Conservation (phyloP, 2,888 invertebrate species). For the Pristionchus japonicus region DNA sequence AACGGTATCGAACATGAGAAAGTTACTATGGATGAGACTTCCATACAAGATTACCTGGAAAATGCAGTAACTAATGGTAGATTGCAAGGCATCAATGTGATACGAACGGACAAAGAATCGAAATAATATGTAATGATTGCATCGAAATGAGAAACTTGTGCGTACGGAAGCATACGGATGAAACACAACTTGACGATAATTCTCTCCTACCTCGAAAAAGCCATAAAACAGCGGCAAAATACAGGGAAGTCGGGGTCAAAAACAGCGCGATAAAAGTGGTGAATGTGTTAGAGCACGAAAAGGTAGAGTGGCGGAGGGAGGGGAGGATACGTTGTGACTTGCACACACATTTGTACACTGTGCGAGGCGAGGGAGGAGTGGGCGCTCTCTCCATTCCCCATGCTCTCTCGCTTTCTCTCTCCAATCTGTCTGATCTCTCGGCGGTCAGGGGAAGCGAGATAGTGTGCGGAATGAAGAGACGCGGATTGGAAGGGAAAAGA, state of each 20-base stretch:
- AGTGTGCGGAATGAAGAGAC: too few relatives aligned
- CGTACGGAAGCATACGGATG: not conserved
- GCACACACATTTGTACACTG: conserved; percentile 28
- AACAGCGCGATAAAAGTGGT: not conserved
- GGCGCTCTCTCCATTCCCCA: not conserved
- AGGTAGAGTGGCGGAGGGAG: conserved; percentile 13
- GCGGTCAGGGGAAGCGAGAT: not conserved
- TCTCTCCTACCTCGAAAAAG: not conserved
- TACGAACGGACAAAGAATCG: too few relatives aligned
- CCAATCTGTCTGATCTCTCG: too few relatives aligned
- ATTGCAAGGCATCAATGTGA: too few relatives aligned
- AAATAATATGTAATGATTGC: too few relatives aligned
- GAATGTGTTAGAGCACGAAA: not conserved
- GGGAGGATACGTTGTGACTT: conserved; percentile 10
- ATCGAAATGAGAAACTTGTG: too few relatives aligned
- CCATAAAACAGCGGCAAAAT: not conserved
- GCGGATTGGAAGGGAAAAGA: too few relatives aligned
- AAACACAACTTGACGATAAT: not conserved
- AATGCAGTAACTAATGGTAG: too few relatives aligned
- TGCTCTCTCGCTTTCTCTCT: not conserved
- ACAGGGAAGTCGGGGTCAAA: not conserved
- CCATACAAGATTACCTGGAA: too few relatives aligned
- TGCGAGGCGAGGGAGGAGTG: not conserved
- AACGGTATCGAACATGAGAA: too few relatives aligned
- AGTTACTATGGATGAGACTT: conserved; percentile 34